Conservation (phyloP, 2,797 vertebrate species). For the Xiphophorus birchmanni region DNA sequence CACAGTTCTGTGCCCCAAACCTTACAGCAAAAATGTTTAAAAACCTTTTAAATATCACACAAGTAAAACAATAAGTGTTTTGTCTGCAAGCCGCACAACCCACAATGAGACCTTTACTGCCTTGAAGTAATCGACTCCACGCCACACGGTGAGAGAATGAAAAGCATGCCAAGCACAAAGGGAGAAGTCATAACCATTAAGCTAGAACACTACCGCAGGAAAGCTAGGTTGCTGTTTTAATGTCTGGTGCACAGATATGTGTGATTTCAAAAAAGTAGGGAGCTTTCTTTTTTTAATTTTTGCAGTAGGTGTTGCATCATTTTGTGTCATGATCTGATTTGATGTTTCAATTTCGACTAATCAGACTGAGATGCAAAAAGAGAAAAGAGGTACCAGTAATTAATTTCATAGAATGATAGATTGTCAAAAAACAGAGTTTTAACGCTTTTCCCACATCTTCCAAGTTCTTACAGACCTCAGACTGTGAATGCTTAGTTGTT, state of each 20-base stretch:
- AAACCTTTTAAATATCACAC: slow-evolving; percentile 41
- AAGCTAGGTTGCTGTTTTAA: slow-evolving; percentile 71
- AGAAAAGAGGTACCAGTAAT: slow-evolving; percentile 47
- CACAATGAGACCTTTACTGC: slow-evolving; percentile 61
- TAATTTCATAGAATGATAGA: slow-evolving; percentile 59
- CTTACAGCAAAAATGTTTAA: slow-evolving; percentile 53
- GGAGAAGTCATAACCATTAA: slow-evolving; percentile 72
- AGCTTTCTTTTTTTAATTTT: slow-evolving; percentile 37
- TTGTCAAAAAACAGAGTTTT: slow-evolving; percentile 48
- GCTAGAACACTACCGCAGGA: slow-evolving; percentile 70
- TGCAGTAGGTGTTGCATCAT: slow-evolving; percentile 61
- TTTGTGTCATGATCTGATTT: slow-evolving; percentile 55
- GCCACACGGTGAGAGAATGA: slow-evolving; percentile 60
- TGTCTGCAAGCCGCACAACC: slow-evolving; percentile 46
- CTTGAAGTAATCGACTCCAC: slow-evolving; percentile 70
- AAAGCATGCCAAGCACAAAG: slow-evolving; percentile 56
- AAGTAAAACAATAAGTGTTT: slow-evolving; percentile 43
- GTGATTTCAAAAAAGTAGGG: slow-evolving; percentile 50
- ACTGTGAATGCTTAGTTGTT: slow-evolving; percentile 40
- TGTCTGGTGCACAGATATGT: slow-evolving; percentile 57
- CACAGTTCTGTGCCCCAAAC: slow-evolving; percentile 11
- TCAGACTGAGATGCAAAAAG: slow-evolving; percentile 67
- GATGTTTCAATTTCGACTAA: slow-evolving; percentile 49
- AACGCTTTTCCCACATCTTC: slow-evolving; percentile 26
- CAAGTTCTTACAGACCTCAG: slow-evolving; percentile 11